Conservation (phyloP, 2,797 vertebrate species). For the Spinus olivaceus region DNA sequence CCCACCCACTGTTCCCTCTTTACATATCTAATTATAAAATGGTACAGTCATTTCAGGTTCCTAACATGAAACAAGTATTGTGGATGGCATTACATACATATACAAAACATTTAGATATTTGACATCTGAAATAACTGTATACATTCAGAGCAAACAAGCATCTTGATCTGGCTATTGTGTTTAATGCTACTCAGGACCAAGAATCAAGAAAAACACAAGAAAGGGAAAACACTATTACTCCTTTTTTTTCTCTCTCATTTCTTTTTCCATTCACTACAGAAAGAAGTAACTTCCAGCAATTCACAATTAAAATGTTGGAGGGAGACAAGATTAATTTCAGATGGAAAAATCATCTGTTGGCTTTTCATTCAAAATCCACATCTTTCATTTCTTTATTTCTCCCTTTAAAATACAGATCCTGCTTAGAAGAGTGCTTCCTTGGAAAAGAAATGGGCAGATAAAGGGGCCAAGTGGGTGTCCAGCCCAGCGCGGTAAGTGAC, state of each 20-base stretch:
- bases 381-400: not conserved
- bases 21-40: conserved; percentile 75
- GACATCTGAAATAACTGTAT: conserved; percentile 59
- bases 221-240: not conserved
- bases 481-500: not conserved
- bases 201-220: not conserved
- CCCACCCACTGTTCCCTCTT: conserved; percentile 37
- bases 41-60: conserved; percentile 56
- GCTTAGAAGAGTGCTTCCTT: not conserved
- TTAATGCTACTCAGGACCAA: conserved; percentile 17
- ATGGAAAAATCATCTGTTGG: not conserved
- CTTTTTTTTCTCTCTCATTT: rapidly evolving
- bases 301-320: not conserved
- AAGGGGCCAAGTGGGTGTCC: not conserved
- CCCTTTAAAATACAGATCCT: not conserved
- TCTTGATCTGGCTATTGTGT: conserved; percentile 36
- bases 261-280: not conserved
- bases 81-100: conserved; percentile 52
- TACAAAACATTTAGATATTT: conserved; percentile 56
- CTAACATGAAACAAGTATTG: conserved; percentile 56
- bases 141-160: conserved; percentile 66
- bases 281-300: not conserved
- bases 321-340: not conserved
- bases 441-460: not conserved
- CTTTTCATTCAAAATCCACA: not conserved